These are phyloP conservation scores for Camponotus floridanus DNA, from an alignment of 1,140 invertebrate genomes.

Conservation along the genomic window DNA sequence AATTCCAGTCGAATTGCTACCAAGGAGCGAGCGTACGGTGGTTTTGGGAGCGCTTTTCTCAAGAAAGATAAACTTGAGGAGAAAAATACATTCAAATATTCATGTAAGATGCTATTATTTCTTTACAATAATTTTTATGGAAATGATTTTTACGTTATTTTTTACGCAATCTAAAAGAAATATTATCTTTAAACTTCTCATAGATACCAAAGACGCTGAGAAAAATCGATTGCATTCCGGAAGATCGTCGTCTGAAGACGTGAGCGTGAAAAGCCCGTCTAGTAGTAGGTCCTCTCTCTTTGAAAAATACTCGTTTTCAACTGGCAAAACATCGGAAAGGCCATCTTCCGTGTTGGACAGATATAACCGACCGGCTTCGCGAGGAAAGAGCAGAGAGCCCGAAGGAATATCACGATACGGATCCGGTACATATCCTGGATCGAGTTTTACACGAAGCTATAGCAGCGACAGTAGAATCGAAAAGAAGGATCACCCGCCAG, in stretches of 20 bases:
- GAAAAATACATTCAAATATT: constrained; percentile 80
- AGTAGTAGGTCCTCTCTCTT: constrained; percentile 79
- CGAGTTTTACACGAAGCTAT: constrained; percentile 76
- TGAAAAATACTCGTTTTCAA: constrained; percentile 81
- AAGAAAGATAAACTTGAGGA: constrained; percentile 81
- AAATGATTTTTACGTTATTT: background rate
- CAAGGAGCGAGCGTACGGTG: constrained; percentile 77
- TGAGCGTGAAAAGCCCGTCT: constrained; percentile 79
- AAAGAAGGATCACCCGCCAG: constrained; percentile 79
- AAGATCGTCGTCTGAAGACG: constrained; percentile 78
- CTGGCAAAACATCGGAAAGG: constrained; percentile 79
- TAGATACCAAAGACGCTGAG: constrained; percentile 79
- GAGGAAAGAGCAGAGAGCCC: constrained; percentile 81
- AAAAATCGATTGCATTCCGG: constrained; percentile 79
- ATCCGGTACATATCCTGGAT: constrained; percentile 80
- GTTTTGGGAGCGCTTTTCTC: constrained; percentile 74
- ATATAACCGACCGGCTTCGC: constrained; percentile 78
- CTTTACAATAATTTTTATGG: background rate
- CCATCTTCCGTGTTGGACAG: constrained; percentile 81
- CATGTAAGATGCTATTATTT: constrained; percentile 74
- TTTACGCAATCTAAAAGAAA: background rate
- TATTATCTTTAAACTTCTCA: constrained; percentile 39
- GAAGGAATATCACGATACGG: constrained; percentile 79
- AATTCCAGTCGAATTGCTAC: constrained; percentile 70
- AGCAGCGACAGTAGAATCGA: constrained; percentile 76